A percentile compares a stretch with the other conserved stretches of the same genome.
Evolutionary conservation across 2,888 invertebrate species (phyloP).

Genomic region (Sesamia inferens): DNA sequence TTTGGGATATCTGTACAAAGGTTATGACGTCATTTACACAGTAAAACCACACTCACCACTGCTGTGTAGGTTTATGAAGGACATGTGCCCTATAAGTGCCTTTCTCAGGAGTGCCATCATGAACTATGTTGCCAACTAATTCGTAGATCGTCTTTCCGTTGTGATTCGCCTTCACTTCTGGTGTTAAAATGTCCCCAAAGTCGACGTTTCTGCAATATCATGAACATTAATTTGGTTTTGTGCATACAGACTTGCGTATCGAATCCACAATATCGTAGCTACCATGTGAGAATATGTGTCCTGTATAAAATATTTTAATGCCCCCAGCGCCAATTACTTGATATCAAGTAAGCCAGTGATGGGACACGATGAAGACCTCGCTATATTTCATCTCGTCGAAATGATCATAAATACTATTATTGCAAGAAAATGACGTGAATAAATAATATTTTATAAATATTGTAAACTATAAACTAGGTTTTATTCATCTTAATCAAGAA

Average conservation of each 20-base stretch:
- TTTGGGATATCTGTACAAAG: neutral
- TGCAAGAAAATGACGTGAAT: too few relatives aligned
- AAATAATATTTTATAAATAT: too few relatives aligned
- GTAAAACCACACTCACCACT: conserved; percentile 89
- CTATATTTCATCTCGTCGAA: too few relatives aligned
- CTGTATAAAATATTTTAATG: too few relatives aligned
- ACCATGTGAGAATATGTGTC: neutral
- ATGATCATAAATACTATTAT: too few relatives aligned
- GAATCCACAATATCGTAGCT: neutral
- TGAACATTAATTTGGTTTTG: neutral
- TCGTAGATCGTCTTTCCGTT: conserved; percentile 97
- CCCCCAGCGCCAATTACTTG: too few relatives aligned
- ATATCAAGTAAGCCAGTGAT: too few relatives aligned
- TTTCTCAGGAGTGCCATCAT: conserved; percentile 98
- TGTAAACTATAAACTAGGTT: too few relatives aligned
- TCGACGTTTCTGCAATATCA: conserved; percentile 95
- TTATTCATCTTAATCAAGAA: too few relatives aligned
- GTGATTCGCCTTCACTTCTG: conserved; percentile 94
- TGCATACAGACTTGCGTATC: neutral
- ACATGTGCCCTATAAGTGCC: conserved; percentile 99
- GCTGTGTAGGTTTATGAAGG: conserved; percentile 95
- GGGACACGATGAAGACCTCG: too few relatives aligned
- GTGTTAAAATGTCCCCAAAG: conserved; percentile 97
- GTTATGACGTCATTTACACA: neutral
- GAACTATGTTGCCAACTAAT: conserved; percentile 99